These are phyloP conservation scores for Lysiphlebus fabarum DNA, from an alignment of 1,140 invertebrate genomes.

Conservation along the genomic window DNA sequence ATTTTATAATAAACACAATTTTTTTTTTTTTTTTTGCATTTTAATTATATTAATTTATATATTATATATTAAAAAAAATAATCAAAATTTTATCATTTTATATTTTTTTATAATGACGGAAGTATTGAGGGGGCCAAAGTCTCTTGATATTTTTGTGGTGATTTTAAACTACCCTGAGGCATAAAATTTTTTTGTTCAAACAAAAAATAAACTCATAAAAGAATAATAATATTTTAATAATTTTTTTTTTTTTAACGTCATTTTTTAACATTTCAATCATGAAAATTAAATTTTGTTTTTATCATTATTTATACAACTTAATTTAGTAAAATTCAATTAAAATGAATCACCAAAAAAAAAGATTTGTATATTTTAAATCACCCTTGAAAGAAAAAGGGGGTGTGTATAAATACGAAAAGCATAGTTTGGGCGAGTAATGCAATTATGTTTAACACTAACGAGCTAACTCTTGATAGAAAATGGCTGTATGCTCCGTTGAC, in stretches of 20 bases:
- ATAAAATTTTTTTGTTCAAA: too few species aligned
- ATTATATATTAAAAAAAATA: too few species aligned
- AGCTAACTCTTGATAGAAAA: slow-evolving; percentile 55
- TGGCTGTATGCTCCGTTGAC: slow-evolving; percentile 53
- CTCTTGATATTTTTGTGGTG: too few species aligned
- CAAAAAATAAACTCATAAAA: too few species aligned
- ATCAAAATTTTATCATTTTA: too few species aligned
- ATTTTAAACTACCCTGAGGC: too few species aligned
- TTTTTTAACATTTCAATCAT: neutral
- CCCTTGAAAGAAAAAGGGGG: neutral
- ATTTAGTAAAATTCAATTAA: slow-evolving; percentile 51
- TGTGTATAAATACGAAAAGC: slow-evolving; percentile 27
- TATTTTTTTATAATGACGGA: too few species aligned
- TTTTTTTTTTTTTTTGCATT: too few species aligned
- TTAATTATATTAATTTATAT: too few species aligned
- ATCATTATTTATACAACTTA: slow-evolving; percentile 47
- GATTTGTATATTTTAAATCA: neutral
- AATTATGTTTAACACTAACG: slow-evolving; percentile 54
- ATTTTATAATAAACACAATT: slow-evolving; percentile 18
- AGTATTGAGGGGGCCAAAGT: too few species aligned
- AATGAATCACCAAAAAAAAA: slow-evolving; percentile 45
- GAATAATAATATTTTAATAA: neutral
- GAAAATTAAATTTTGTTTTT: neutral
- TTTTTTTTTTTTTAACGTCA: slow-evolving; percentile 1
- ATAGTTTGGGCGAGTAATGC: slow-evolving; percentile 46